Base-by-base conservation (phyloP, 2,888 invertebrate genomes). In the Leptodirus hochenwartii region DNA sequence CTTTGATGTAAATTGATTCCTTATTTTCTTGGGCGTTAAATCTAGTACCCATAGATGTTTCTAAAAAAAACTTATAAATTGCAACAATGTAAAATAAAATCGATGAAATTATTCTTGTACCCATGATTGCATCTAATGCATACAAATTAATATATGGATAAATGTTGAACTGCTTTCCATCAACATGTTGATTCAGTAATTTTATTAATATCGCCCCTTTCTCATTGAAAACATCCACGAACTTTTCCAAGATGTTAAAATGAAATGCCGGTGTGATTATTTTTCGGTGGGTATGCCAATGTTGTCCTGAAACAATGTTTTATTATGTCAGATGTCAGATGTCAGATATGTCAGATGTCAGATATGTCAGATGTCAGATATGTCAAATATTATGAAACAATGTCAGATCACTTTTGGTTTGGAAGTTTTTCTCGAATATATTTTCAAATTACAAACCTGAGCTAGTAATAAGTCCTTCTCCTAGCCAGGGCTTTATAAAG, bases 41-140 rank as follows among this genome's bases (percentile, higher is more conserved):
- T 15, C 65, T 62, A 6, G 69, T 64, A 1, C 84, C 85, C 85
- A 87, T 87, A 5, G 85, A 76, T 4, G 81, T 73, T 56, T 85
- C 31, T 22, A n/a, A 2, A 84, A 78, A 9, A 22, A 32, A 32
- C 16, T 11, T 29, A 6, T 10, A 20, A n/a, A 29, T 12, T 10
- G 11, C 6, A 8, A n/a, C 5, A 22, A 22, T 17, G 8, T 29
- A 17, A 17, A 29, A 22, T 17, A 22, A 22, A 8, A 12, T 22
- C 10, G 11, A 13, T 6, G 15, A 8, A 13, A 14, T 16, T 2
- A 20, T 28, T 25, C 23, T 28, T 28, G 17, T 29, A 26, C 31
- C 34, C 20, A 31, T 14, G 23, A 34, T 34, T 1, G 31, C 32
- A 17, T 34, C 34, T 17, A 34, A 17, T 11, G 34, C 29, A 17